Conservation (phyloP, 1,140 invertebrate genomes). For the Cydia amplana region DNA sequence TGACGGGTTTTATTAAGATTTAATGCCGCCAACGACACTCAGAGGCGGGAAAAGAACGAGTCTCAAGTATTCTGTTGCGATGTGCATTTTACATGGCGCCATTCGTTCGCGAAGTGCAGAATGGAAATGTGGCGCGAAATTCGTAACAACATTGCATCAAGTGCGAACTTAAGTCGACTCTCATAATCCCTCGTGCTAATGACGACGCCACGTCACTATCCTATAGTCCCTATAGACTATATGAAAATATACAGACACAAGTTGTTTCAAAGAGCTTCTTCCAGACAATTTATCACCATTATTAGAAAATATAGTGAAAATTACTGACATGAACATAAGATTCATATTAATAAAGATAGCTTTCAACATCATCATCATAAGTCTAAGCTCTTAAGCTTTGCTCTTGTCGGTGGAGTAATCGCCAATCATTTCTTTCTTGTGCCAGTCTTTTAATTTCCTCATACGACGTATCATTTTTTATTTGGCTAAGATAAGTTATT, state of each 20-base stretch:
- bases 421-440: no score
- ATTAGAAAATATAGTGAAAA: no score
- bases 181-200: constrained; percentile 4
- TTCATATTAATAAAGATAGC: no score
- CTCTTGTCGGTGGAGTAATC: no score
- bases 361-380: no score
- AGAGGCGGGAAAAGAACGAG: constrained; percentile 77
- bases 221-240: not conserved
- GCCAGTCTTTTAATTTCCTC: no score
- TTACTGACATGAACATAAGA: no score
- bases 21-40: constrained; percentile 77
- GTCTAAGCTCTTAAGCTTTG: no score
- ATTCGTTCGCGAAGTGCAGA: constrained; percentile 58
- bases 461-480: no score
- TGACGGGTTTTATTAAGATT: constrained; percentile 79
- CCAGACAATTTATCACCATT: no score
- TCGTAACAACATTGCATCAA: constrained; percentile 11
- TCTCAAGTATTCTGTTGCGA: constrained; percentile 70
- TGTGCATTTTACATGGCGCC: constrained; percentile 75
- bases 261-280: no score
- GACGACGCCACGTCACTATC: not conserved
- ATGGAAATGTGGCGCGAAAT: constrained; percentile 42
- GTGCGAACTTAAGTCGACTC: constrained; percentile 21
- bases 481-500: no score
- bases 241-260: not conserved